Percentiles rank a stretch among this genome's conserved stretches.
Conservation (phyloP, 1,140 invertebrate species). For the Euura lappo region DNA sequence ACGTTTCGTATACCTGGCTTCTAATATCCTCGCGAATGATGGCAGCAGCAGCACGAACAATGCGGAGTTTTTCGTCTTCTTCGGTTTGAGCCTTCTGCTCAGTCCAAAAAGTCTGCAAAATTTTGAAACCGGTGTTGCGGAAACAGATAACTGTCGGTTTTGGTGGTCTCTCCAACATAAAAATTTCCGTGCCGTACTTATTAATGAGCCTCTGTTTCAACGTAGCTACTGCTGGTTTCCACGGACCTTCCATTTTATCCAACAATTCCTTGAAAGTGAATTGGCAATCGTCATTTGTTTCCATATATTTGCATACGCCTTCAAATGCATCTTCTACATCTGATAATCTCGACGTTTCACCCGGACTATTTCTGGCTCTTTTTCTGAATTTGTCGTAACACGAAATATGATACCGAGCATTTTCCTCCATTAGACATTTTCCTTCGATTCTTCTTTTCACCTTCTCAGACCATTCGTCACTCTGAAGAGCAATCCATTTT, state of each 20-base stretch:
- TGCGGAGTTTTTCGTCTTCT: conserved; percentile 22
- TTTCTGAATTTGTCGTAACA: background rate
- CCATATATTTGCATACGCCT: background rate
- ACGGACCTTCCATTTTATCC: background rate
- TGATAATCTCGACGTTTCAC: background rate
- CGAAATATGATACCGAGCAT: background rate
- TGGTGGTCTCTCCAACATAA: background rate
- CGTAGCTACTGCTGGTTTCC: background rate
- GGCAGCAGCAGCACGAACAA: conserved; percentile 32
- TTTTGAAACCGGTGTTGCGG: conserved; percentile 9
- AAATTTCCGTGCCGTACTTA: too few species aligned
- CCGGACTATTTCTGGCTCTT: background rate
- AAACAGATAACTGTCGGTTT: conserved; percentile 6
- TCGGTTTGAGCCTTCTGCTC: conserved; percentile 13
- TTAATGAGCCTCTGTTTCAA: too few species aligned
- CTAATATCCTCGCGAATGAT: conserved; percentile 41
- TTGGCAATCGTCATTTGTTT: background rate
- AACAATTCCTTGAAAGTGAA: too few species aligned
- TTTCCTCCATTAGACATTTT: background rate
- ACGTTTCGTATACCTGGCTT: conserved; percentile 23
- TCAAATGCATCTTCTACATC: background rate
- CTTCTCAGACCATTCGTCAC: too few species aligned
- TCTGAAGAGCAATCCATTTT: too few species aligned
- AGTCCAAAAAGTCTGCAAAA: conserved; percentile 25
- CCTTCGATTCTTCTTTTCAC: too few species aligned